These are phyloP conservation scores for Porites rus DNA, from an alignment of 92 coral and sea anemone species.

Conservation along the genomic window DNA sequence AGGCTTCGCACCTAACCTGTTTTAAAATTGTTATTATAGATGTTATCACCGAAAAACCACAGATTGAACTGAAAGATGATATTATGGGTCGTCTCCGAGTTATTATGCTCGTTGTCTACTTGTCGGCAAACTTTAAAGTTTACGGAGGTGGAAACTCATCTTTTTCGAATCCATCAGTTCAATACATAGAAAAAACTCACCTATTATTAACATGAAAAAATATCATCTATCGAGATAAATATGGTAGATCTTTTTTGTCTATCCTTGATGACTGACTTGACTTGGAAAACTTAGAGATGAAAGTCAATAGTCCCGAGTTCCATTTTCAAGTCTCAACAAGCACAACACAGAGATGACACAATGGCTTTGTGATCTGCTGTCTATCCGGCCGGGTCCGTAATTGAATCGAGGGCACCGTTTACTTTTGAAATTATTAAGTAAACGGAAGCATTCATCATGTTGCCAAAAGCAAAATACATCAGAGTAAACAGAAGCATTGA, in stretches of 20 bases:
- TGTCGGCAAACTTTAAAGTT: constrained; percentile 11
- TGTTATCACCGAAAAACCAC: constrained; percentile 10
- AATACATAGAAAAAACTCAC: not conserved
- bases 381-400: not conserved
- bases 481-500: constrained; percentile 11
- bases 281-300: not conserved
- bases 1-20: not conserved
- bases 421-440: constrained; percentile 1
- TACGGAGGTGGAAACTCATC: not conserved
- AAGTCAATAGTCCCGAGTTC: not conserved
- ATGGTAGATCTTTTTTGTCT: not conserved
- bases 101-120: not conserved
- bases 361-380: not conserved
- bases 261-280: not conserved
- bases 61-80: not conserved
- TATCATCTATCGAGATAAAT: not conserved
- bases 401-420: constrained; percentile 6
- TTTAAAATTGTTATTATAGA: not conserved
- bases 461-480: not conserved
- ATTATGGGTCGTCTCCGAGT: not conserved
- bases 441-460: constrained; percentile 10
- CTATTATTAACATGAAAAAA: constrained; percentile 10
- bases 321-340: not conserved
- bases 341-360: not conserved
- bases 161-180: not conserved